Evolutionary conservation across 2,888 invertebrate species (phyloP), one percentile per base, ranked within the genome.

Genomic region (Drosophila gaucha): DNA sequence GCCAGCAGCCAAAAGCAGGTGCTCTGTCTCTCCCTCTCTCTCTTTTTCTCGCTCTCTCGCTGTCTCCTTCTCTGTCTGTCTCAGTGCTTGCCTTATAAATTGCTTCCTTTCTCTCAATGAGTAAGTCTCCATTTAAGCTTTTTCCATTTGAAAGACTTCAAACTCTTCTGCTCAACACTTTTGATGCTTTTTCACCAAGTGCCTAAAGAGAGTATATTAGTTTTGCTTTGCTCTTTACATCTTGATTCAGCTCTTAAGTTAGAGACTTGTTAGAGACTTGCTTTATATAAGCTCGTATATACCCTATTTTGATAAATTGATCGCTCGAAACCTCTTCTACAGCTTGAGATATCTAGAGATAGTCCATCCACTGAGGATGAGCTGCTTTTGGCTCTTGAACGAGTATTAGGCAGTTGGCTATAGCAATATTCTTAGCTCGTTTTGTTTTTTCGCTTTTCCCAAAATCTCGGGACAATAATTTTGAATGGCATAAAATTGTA

Each of bases 401-500:
- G 43, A 1, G 43, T 10, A 43, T 26, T 16, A 6, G 28, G 16
- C 28, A 44, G 43, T 44, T 16, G 6, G 3, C 12, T 2, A 12
- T 28, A 6, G 10, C 24, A 16, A 14, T 4, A 5, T 9, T 10
- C 6, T 4, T 1, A 41, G 22, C 1, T 8, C 26, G 1, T 16
- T 41, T 28, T 10, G 47, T 36, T 24, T 38, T 33, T 41, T 2
- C 14, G 6, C 18, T 35, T 35, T 43, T 36, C 24, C 31, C 3
- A 46, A 83, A 83, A 78, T 84, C 83, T 83, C 73, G 78, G 70
- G 87, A 86, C 83, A 86, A 86, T 87, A 80, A 83, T 86, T 83
- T 86, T 78, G 71, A 41, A 74, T 85, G 71, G 78, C 87, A 77
- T 86, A 70, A 76, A 76, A 83, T 82, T 82, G 71, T 76, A 86